These are phyloP conservation scores for silkworm (Bombyx mori) DNA, from an alignment of 1,140 invertebrate species.

Conservation along the genomic window DNA sequence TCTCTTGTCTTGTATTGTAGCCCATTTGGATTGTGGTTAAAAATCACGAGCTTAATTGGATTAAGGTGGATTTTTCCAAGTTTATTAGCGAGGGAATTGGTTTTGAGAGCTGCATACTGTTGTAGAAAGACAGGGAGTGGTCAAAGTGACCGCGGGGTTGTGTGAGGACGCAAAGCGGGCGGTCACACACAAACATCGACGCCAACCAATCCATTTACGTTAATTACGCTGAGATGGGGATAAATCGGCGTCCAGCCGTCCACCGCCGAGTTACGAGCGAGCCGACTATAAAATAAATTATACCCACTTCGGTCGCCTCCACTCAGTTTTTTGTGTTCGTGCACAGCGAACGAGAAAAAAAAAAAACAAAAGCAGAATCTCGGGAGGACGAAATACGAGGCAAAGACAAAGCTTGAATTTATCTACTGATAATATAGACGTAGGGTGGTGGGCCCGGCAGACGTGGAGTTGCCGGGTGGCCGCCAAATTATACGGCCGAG, in stretches of 20 bases:
- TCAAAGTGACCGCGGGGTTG: constrained; percentile 16
- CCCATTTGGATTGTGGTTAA: constrained; percentile 50
- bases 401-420: constrained; percentile 71
- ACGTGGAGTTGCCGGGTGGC: constrained; percentile 60
- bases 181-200: constrained; percentile 45
- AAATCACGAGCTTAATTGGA: constrained; percentile 49
- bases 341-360: constrained; percentile 39
- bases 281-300: constrained; percentile 71
- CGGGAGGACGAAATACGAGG: constrained; percentile 68
- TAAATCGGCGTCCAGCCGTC: constrained; percentile 69
- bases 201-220: constrained; percentile 66
- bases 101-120: constrained; percentile 5
- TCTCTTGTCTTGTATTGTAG: constrained; percentile 36
- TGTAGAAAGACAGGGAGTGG: constrained; percentile 31
- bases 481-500: constrained; percentile 66
- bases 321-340: constrained; percentile 67
- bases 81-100: constrained; percentile 10
- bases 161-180: constrained; percentile 22
- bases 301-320: constrained; percentile 68
- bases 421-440: constrained; percentile 71
- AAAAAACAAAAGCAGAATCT: constrained; percentile 63
- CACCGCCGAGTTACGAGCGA: constrained; percentile 67
- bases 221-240: constrained; percentile 68
- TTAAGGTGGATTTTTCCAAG: constrained; percentile 25
- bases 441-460: constrained; percentile 57